Evolutionary conservation across 2,113 vertebrate genomes (phyloP), one percentile per base, ranked within the genome.

Genomic region (Tiliqua scincoides): DNA sequence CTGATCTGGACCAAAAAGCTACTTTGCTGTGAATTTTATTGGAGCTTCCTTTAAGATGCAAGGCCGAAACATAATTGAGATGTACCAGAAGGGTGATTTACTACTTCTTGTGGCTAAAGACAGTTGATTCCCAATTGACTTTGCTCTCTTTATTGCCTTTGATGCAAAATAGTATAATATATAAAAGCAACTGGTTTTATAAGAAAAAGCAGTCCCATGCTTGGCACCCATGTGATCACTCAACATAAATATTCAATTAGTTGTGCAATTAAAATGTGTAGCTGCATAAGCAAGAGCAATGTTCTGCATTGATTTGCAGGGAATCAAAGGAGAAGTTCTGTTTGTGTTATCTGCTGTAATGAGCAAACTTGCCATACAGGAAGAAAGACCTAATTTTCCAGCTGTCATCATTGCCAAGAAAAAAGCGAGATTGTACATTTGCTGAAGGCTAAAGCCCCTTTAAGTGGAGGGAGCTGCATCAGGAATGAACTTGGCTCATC

Each of bases 251-350:
- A 72, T 35, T 40, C 57, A 48, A 27, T 79, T 62, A 76, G 40
- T n/a, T 32, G 43, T 82, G 74, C 52, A 87, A 84, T 92, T 90
- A 89, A 76, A 92, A 91, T n/a, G 17, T 7, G 14, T 27, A n/a
- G 86, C 59, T 61, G 40, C 48, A 37, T 72, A 73, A 37, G 43
- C 48, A 57, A 62, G 79, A 90, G 79, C 2, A 7, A 57, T 87
- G 76, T 37, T 59, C 67, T 79, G 37, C 79, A 88, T 61, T 87
- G 84, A 88, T 88, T 91, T 86, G 77, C 61, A 89, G 90, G 79
- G 89, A 91, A 90, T 89, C 83, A 89, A 91, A 32, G 85, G 89
- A 91, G 92, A 89, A 92, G 78, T 84, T 84, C 17, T 91, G 70
- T 91, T 74, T 88, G 65, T 67, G 71, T 77, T 90, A 89, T 84